Conservation (phyloP, 2,888 invertebrate genomes). For the Teleiodes luculella region DNA sequence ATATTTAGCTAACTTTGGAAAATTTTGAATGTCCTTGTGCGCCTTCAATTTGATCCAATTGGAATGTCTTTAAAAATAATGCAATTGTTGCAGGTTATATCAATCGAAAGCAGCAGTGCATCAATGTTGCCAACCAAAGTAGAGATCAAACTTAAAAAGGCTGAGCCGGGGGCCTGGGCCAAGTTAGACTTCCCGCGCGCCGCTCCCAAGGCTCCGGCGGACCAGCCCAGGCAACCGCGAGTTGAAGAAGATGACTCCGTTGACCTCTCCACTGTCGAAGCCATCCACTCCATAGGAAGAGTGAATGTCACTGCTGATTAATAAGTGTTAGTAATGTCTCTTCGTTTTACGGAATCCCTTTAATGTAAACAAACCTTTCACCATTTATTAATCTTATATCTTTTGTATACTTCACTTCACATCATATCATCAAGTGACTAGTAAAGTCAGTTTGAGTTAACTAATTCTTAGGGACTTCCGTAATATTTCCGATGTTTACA, state of each 20-base stretch:
- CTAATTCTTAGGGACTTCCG: too few relatives aligned
- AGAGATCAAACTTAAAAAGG: conserved; percentile 94
- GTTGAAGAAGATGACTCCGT: conserved; percentile 80
- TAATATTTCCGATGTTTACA: too few relatives aligned
- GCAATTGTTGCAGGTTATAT: conserved; percentile 81
- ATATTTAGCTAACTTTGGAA: too few relatives aligned
- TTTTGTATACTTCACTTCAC: too few relatives aligned
- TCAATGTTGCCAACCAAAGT: conserved; percentile 93
- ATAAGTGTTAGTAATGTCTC: conserved; percentile 18
- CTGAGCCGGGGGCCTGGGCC: conserved; percentile 90
- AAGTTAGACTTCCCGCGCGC: conserved; percentile 82
- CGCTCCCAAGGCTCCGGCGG: conserved; percentile 37
- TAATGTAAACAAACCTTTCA: too few relatives aligned
- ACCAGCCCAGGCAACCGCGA: conserved; percentile 28
- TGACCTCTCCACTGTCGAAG: conserved; percentile 85
- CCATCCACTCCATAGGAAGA: conserved; percentile 60
- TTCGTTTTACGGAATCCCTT: too few relatives aligned
- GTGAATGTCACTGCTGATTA: conserved; percentile 55
- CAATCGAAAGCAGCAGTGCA: conserved; percentile 83
- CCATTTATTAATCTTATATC: too few relatives aligned
- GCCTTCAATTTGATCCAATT: too few relatives aligned
- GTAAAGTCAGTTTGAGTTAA: too few relatives aligned
- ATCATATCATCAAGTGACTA: too few relatives aligned
- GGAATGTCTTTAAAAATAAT: too few relatives aligned
- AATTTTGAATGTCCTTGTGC: too few relatives aligned